These are phyloP conservation scores for Rhagoletis pomonella DNA, from an alignment of 1,140 invertebrate genomes.

Conservation along the genomic window DNA sequence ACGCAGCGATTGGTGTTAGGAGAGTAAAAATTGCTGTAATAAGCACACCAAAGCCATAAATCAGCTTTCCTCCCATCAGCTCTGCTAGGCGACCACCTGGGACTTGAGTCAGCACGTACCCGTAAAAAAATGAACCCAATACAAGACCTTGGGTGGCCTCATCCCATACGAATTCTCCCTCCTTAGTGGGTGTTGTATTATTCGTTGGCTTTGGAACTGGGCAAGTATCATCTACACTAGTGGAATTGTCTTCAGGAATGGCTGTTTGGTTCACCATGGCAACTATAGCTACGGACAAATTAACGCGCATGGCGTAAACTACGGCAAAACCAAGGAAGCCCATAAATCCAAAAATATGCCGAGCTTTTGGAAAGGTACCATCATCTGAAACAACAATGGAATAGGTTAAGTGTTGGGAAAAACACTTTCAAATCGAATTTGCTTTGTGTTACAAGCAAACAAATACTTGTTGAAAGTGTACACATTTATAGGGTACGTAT, in stretches of 20 bases:
- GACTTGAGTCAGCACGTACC: slow-evolving; percentile 90
- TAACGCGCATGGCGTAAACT: slow-evolving; percentile 93
- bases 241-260: slow-evolving; percentile 77
- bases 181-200: slow-evolving; percentile 78
- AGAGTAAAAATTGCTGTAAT: slow-evolving; percentile 86
- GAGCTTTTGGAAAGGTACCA: slow-evolving; percentile 76
- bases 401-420: too few relatives aligned
- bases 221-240: slow-evolving; percentile 78
- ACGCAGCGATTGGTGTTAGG: slow-evolving; percentile 83
- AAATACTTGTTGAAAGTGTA: background rate
- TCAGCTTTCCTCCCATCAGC: slow-evolving; percentile 85
- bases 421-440: background rate
- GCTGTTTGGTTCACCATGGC: slow-evolving; percentile 91
- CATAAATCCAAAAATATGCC: slow-evolving; percentile 86
- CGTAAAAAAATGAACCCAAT: slow-evolving; percentile 89
- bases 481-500: too few relatives aligned
- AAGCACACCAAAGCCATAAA: slow-evolving; percentile 86
- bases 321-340: slow-evolving; percentile 87
- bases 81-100: slow-evolving; percentile 89
- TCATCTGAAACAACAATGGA: slow-evolving; percentile 49
- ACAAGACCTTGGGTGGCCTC: slow-evolving; percentile 86
- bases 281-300: slow-evolving; percentile 94
- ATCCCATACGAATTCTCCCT: slow-evolving; percentile 86
- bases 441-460: background rate
- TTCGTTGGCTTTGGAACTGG: slow-evolving; percentile 70